Base-by-base conservation (phyloP, 37 sponge, comb jelly and placozoan species). In the Agelas oroides region DNA sequence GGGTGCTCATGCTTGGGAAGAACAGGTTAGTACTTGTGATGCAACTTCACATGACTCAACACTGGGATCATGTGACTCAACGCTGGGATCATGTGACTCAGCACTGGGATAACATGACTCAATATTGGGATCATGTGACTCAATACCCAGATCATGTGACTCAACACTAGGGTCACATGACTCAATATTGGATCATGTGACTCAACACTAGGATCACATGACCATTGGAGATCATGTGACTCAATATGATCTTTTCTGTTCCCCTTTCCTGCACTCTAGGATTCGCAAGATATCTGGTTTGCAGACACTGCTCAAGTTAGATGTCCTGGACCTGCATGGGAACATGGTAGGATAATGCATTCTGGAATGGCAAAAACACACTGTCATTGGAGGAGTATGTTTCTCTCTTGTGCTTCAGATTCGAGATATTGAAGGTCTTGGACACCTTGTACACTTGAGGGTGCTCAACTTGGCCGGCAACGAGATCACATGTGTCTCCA, bases 281-380 rank as follows among this genome's bases (percentile, higher is more conserved):
- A 98, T 98, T 38, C 68, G 82, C 1, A 75, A 60, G 52, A 96
- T 98, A 18, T 60, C 73, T 25, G 97, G 97, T 14, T 82, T 98
- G 60, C 86, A 94, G 52, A 79, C 70, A 18, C 90, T 98, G 27
- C 35, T 60, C 8, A 94, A 86, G 86, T 74, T 98, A 40, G 99
- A 98, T 88, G 99, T 98, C 0, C 83, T 98, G 32, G 99, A 98
- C 85, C 92, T 98, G 34, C 99, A 98, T 90, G 95, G 97, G 16
- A 98, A 98, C 83, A 24, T 80, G 92, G 95, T 92, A 64, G 30
- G 73, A 52, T 38, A 5, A 8, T 46, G 46, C 46, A 46, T 46
- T 46, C 46, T 46, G 46, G 46, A 8, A 46, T 46, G 46, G 8
- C 3, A 46, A 8, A n/a, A n/a, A n/a, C n/a, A n/a, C n/a, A n/a